Base-by-base conservation (phyloP, 2,113 vertebrate species). In the Mustela nigripes region DNA sequence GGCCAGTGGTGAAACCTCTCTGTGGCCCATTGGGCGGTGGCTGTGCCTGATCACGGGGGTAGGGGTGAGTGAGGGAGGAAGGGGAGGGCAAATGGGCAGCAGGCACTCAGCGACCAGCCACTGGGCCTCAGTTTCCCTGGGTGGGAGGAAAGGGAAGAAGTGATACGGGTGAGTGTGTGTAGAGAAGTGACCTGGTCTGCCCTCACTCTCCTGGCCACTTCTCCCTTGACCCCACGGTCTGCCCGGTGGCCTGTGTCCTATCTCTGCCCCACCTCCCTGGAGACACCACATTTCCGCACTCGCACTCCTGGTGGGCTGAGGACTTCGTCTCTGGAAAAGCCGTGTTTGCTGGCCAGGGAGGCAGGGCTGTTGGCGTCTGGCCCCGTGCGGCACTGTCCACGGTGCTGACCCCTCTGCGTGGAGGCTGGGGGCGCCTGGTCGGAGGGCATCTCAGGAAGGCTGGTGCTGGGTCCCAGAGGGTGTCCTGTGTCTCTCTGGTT, bases 331-430 rank as follows among this genome's bases (percentile, higher is more conserved):
- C 65, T 53, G 78, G 53, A 71, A 53, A 80, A 76, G 36, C 60
- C 19, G 0, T 39, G 60, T 69, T 48, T 73, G 33, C 18, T 4
- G 11, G n/a, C 33, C 56, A 6, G 7, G 4, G 78, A 31, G 2
- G 4, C 7, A 7, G n/a, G 42, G 42, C 42, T 39, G 36, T 5
- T 19, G 5, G 4, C 4, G 0, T 50, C 33, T 3, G 3, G 4
- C 21, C 45, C 26, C 19, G 65, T 21, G 80, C 10, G 0, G 82
- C n/a, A n/a, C 39, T 42, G 71, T 24, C 71, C 11, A 10, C 0
- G 58, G 73, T 74, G 73, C 73, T 15, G 73, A 42, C 22, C 12
- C 39, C 39, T 39, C 73, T 0, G 7, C 0, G 7, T 31, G 60
- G 60, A 21, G 14, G 10, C 42, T 0, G 31, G 50, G 56, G 26